Percentiles rank a stretch among this genome's conserved stretches.
Conservation (phyloP, 1,140 invertebrate species). For the Euwallacea fornicatus region DNA sequence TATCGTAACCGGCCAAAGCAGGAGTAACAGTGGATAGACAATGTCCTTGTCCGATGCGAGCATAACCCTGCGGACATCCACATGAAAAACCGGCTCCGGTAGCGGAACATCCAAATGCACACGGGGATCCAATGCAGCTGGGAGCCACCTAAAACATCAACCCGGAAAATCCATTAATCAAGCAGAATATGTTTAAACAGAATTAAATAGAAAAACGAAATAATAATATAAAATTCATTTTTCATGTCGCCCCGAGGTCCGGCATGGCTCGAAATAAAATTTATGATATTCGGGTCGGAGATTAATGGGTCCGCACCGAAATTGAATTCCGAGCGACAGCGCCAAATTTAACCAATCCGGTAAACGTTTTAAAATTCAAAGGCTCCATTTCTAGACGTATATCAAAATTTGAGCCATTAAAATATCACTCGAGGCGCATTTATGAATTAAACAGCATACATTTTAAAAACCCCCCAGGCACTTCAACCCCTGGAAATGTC, state of each 20-base stretch:
- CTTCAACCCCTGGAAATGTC: not conserved
- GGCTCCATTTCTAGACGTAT: slow-evolving; percentile 8
- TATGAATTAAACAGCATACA: slow-evolving; percentile 8
- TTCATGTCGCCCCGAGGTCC: slow-evolving; percentile 1
- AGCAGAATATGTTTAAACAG: not conserved
- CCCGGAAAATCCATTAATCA: slow-evolving; percentile 6
- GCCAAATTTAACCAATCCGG: slow-evolving; percentile 22
- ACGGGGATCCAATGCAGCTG: slow-evolving; percentile 70
- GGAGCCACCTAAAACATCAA: slow-evolving; percentile 61
- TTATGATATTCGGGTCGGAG: slow-evolving; percentile 19
- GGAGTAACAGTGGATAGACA: slow-evolving; percentile 78
- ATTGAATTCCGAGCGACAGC: slow-evolving; percentile 25
- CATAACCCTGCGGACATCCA: slow-evolving; percentile 80
- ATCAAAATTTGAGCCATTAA: slow-evolving; percentile 2
- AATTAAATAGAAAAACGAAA: slow-evolving; percentile 2
- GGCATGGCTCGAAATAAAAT: slow-evolving; percentile 9
- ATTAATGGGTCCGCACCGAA: slow-evolving; percentile 21
- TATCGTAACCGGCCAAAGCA: slow-evolving; percentile 58
- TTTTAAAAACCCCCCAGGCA: not conserved
- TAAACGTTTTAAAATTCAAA: slow-evolving; percentile 20
- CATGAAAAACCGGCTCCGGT: slow-evolving; percentile 68
- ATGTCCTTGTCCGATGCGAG: slow-evolving; percentile 67
- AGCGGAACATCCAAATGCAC: slow-evolving; percentile 76
- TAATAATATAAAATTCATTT: slow-evolving; percentile 17
- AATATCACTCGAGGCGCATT: not conserved